These are phyloP conservation scores for Rhombomys opimus DNA, from an alignment of 2,113 vertebrate genomes.

Conservation along the genomic window DNA sequence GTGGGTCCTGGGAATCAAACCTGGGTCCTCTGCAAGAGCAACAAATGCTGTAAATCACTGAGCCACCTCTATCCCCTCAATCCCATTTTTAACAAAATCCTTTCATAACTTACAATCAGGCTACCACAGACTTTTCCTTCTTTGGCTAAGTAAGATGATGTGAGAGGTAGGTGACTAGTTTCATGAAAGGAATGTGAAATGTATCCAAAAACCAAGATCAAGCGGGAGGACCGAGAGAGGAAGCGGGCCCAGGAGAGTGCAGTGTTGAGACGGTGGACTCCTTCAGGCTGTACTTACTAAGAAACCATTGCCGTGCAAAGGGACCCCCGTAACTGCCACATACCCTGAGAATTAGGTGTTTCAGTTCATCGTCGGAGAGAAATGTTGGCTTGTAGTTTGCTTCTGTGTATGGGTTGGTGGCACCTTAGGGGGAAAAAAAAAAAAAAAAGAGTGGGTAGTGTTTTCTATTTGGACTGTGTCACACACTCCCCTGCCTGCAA, in stretches of 20 bases:
- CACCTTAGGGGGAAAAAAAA: conserved; percentile 87
- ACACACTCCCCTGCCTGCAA: not conserved
- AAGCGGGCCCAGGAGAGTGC: not conserved
- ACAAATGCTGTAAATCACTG: not conserved
- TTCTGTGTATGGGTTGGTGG: conserved; percentile 97
- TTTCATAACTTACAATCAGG: conserved; percentile 14
- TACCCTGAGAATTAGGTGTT: conserved; percentile 98
- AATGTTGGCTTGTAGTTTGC: conserved; percentile 99
- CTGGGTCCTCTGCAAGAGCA: not conserved
- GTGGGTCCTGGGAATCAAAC: not conserved
- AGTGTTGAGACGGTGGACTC: not conserved
- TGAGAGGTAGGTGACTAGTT: not conserved
- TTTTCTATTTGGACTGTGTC: not conserved
- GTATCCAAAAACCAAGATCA: not conserved
- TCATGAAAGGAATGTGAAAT: not conserved
- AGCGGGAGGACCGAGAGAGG: not conserved
- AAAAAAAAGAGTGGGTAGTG: conserved; percentile 38
- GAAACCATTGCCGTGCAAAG: conserved; percentile 20
- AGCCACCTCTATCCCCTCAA: not conserved
- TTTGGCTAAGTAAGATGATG: not conserved
- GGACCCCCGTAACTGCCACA: conserved; percentile 71
- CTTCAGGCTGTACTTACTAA: not conserved
- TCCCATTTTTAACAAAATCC: conserved; percentile 27
- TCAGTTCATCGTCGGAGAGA: conserved; percentile 98
- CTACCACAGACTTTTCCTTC: not conserved